Percentiles rank a stretch among this genome's conserved stretches.
Evolutionary conservation across 2,113 vertebrate species (phyloP).

Genomic region (Lepisosteus oculatus): DNA sequence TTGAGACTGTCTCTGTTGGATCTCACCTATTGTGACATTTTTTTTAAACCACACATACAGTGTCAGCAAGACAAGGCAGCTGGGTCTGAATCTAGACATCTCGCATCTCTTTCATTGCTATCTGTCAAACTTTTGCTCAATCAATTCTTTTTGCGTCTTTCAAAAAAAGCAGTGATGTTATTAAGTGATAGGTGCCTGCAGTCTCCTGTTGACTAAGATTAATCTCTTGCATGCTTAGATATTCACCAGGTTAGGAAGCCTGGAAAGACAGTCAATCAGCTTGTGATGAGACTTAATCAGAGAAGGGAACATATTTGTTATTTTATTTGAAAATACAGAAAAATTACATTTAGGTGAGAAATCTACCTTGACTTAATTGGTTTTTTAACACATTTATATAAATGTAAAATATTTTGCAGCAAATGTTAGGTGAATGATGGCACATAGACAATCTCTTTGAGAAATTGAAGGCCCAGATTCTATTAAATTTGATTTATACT

Average conservation of each 20-base stretch:
- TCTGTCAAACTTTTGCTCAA: slow-evolving; percentile 26
- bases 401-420: slow-evolving; percentile 44
- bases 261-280: slow-evolving; percentile 65
- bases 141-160: slow-evolving; percentile 18
- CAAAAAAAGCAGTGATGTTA: slow-evolving; percentile 31
- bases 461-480: slow-evolving; percentile 38
- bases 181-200: slow-evolving; percentile 41
- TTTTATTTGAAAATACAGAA: slow-evolving; percentile 44
- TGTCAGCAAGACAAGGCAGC: slow-evolving; percentile 2
- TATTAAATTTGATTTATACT: slow-evolving; percentile 47
- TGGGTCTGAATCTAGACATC: slow-evolving; percentile 5
- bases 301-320: slow-evolving; percentile 56
- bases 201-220: slow-evolving; percentile 40
- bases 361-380: slow-evolving; percentile 37
- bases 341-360: slow-evolving; percentile 43
- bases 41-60: slow-evolving; percentile 2
- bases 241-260: slow-evolving; percentile 38
- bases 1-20: not conserved
- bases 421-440: slow-evolving; percentile 54
- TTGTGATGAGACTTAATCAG: slow-evolving; percentile 60
- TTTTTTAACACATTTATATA: slow-evolving; percentile 38
- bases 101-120: slow-evolving; percentile 3
- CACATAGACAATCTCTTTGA: slow-evolving; percentile 43
- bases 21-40: slow-evolving; percentile 10
- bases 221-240: slow-evolving; percentile 47